Evolutionary conservation across 2,888 invertebrate genomes (phyloP).

Genomic region (Galeopsomyia nigrocyanea): DNA sequence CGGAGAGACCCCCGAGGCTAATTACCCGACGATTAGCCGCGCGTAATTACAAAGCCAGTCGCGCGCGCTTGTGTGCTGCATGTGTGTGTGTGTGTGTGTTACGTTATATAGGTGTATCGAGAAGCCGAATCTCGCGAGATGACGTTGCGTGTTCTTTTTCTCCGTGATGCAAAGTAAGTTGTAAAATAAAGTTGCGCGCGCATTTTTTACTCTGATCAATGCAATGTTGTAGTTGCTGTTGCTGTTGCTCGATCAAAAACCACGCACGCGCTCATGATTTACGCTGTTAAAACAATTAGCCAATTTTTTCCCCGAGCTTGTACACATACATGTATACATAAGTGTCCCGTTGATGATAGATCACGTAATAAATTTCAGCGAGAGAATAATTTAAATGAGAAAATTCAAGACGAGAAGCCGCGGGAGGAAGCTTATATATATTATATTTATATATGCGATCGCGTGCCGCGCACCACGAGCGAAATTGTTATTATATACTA

Average conservation of each 20-base stretch:
- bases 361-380: no score
- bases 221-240: no score
- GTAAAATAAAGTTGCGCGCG: constrained; percentile 3
- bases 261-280: no score
- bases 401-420: no score
- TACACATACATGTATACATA: no score
- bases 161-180: constrained; percentile 13
- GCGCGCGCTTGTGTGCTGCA: not conserved
- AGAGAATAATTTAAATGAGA: no score
- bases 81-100: not conserved
- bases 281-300: no score
- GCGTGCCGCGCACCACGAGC: not conserved
- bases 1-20: constrained; percentile 20
- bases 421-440: no score
- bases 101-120: constrained; percentile 3
- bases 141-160: not conserved
- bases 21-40: constrained; percentile 43
- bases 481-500: constrained; percentile 11
- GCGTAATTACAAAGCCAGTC: constrained; percentile 26
- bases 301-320: no score
- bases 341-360: no score
- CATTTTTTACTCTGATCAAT: not conserved
- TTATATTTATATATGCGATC: not conserved
- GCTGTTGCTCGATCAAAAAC: no score
- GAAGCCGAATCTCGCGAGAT: not conserved